Percentiles rank a stretch among this genome's conserved stretches.
Evolutionary conservation across 1,140 invertebrate species (phyloP).

Genomic region (Heliconius hermathena): DNA sequence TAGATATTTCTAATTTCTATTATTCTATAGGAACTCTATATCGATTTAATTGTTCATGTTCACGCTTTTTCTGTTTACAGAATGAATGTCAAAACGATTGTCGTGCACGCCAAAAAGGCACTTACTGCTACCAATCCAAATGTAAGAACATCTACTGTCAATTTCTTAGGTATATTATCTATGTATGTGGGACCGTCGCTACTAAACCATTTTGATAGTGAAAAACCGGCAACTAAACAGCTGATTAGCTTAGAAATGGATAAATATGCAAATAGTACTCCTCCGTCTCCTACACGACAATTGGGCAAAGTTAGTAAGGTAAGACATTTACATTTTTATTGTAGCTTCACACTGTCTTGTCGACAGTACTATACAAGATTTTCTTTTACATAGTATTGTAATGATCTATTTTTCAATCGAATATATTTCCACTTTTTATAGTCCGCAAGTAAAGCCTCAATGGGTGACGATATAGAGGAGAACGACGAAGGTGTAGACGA

Average conservation of each 20-base stretch:
- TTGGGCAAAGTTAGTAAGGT: slow-evolving; percentile 72
- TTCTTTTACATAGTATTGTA: too few species aligned
- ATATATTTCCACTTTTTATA: slow-evolving; percentile 33
- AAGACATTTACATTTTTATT: neutral
- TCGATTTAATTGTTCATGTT: too few species aligned
- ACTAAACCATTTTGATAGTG: slow-evolving; percentile 91
- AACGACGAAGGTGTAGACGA: slow-evolving; percentile 82
- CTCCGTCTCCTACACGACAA: slow-evolving; percentile 86
- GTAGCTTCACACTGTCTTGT: too few species aligned
- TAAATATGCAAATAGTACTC: slow-evolving; percentile 87
- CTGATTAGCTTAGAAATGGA: slow-evolving; percentile 94
- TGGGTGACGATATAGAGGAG: slow-evolving; percentile 81
- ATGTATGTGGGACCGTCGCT: slow-evolving; percentile 91
- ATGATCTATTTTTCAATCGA: neutral
- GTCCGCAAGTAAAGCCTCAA: slow-evolving; percentile 78
- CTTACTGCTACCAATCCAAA: slow-evolving; percentile 91
- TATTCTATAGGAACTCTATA: too few species aligned
- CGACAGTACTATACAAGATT: too few species aligned
- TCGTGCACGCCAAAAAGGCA: slow-evolving; percentile 92
- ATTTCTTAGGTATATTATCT: slow-evolving; percentile 86
- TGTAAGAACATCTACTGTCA: slow-evolving; percentile 89
- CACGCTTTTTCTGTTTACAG: slow-evolving; percentile 71
- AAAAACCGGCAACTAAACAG: slow-evolving; percentile 92
- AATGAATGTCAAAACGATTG: slow-evolving; percentile 89
- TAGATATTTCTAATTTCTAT: too few species aligned